Percentiles rank a stretch among this genome's conserved stretches.
Evolutionary conservation across 2,888 invertebrate genomes (phyloP).

Genomic region (Caradrina kadenii): DNA sequence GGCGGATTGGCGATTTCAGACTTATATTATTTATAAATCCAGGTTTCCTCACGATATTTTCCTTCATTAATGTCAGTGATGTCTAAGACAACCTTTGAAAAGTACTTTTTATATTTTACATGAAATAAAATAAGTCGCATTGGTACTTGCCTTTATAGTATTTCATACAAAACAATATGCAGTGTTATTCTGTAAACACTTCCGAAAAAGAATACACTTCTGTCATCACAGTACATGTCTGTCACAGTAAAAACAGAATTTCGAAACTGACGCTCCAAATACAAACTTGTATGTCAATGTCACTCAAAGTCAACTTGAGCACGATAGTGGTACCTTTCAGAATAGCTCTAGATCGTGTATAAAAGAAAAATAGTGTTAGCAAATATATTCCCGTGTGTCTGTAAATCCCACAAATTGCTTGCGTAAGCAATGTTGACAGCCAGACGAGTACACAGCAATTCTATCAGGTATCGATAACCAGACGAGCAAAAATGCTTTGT

Average conservation of each 20-base stretch:
- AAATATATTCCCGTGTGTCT: slow-evolving; percentile 22
- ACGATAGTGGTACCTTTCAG: slow-evolving; percentile 9
- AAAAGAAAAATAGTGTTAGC: slow-evolving; percentile 38
- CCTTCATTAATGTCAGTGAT: too few relatives aligned
- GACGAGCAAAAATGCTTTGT: slow-evolving; percentile 18
- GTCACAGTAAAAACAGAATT: not conserved
- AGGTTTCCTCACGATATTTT: too few relatives aligned
- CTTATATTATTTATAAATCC: too few relatives aligned
- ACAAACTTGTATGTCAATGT: slow-evolving; percentile 12
- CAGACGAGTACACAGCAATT: slow-evolving; percentile 40
- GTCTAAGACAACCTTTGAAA: too few relatives aligned
- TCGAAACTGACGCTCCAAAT: not conserved
- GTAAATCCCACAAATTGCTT: slow-evolving; percentile 61
- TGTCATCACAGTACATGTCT: too few relatives aligned
- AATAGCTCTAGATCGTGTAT: slow-evolving; percentile 1
- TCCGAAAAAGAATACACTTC: not conserved
- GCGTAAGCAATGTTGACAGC: slow-evolving; percentile 51
- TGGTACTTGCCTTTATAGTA: too few relatives aligned
- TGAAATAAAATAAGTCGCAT: too few relatives aligned
- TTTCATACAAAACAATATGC: slow-evolving; percentile 1
- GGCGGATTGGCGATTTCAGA: too few relatives aligned
- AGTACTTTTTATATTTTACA: too few relatives aligned
- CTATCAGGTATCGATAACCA: slow-evolving; percentile 35
- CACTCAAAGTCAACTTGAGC: not conserved
- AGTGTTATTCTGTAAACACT: not conserved